phyloP scores from a whole-genome alignment of 2,888 invertebrate genomes.

The Strigamia crassipes region DNA sequence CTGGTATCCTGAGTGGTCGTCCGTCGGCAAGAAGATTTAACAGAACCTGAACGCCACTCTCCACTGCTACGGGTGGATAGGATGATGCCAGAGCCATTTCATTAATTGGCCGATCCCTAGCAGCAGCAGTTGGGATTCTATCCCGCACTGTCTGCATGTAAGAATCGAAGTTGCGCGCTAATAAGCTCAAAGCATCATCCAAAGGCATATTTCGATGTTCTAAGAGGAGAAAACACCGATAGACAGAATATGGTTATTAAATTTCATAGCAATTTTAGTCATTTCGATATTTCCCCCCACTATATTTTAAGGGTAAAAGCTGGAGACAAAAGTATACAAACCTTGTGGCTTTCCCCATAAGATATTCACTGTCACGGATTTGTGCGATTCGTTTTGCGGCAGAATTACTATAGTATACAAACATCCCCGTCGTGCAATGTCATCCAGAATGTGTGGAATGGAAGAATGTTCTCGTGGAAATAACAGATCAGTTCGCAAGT shows the following conservation, averaged over 20 bases:
- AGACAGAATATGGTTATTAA: slow-evolving; percentile 18
- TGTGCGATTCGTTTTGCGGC: slow-evolving; percentile 81
- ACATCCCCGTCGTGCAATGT: slow-evolving; percentile 84
- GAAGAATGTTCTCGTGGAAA: slow-evolving; percentile 90
- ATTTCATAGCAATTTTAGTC: neutral
- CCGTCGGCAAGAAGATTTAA: slow-evolving; percentile 83
- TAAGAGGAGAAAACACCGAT: slow-evolving; percentile 57
- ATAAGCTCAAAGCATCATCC: slow-evolving; percentile 82
- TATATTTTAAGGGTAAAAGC: neutral
- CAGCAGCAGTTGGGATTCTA: slow-evolving; percentile 46
- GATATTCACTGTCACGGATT: slow-evolving; percentile 86
- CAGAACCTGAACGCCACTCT: slow-evolving; percentile 67
- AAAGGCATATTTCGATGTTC: slow-evolving; percentile 96
- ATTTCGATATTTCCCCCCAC: neutral
- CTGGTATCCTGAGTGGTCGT: slow-evolving; percentile 73
- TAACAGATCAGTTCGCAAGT: slow-evolving; percentile 81
- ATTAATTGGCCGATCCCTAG: slow-evolving; percentile 50
- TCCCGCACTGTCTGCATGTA: slow-evolving; percentile 53
- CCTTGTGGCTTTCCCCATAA: slow-evolving; percentile 69
- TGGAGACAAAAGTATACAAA: neutral
- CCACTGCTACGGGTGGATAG: slow-evolving; percentile 55
- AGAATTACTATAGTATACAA: slow-evolving; percentile 86
- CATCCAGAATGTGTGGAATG: slow-evolving; percentile 77
- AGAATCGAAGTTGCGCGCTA: slow-evolving; percentile 64
- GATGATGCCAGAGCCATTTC: slow-evolving; percentile 53